Evolutionary conservation across 2,888 invertebrate genomes (phyloP), one percentile per base, ranked within the genome.

Genomic region (Lasioglossum vierecki): DNA sequence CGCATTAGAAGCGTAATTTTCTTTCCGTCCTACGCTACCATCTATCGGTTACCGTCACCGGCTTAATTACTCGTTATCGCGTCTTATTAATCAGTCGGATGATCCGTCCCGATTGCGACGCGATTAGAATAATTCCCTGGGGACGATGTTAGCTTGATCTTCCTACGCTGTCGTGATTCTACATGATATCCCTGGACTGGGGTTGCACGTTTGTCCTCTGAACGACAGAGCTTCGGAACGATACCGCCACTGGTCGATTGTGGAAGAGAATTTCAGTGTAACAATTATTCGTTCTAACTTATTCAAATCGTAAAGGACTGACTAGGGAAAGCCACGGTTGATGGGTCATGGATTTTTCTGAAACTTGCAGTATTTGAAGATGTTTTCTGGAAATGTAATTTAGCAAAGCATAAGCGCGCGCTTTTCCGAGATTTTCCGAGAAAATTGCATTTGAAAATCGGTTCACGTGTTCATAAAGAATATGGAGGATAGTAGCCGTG

Each of bases 1-100:
- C 71, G 49, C 83, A 72, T 83, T 63, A 71, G 83, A 71, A 76
- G 63, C 71, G 49, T 15, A 30, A 76, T 83, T 79, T 83, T 80
- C 80, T 76, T 80, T 80, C 46, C 71, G 39, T n/a, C 46, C n/a
- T 18, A 22, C 72, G 26, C n/a, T n/a, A 49, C 77, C 41, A 53
- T 72, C 63, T 30, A 76, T 80, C 76, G 71, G 26, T 60, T 49
- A 46, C 46, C 60, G 30, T 63, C 73, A 9, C 4, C 15, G 60
- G 9, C 46, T 68, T 77, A 77, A 77, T 77, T 68, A 68, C 39
- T 46, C 46, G 35, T 26, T 63, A 79, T 73, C 79, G 63, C 63
- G 46, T 44, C 63, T 72, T 72, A 72, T 72, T 72, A 72, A 72
- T 72, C 72, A 44, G 53, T 70, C 26, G 22, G 35, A 35, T 68